A percentile compares a stretch with the other conserved stretches of the same genome.
These are phyloP conservation scores for Sebastes taczanowskii DNA, from an alignment of 2,797 vertebrate species.

Conservation along the genomic window DNA sequence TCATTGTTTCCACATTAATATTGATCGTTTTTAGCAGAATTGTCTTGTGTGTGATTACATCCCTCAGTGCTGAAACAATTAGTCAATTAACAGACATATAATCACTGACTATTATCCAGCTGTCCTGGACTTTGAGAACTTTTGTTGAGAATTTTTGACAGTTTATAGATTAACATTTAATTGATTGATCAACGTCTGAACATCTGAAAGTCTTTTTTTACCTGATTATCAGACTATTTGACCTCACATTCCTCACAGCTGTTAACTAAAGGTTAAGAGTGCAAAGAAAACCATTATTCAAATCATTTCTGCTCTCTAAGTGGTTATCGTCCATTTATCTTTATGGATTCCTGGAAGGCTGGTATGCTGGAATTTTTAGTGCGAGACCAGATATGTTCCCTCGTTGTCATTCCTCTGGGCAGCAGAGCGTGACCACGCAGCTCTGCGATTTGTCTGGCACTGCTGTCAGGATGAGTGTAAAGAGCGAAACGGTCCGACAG, in stretches of 20 bases:
- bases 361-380: slow-evolving; percentile 48
- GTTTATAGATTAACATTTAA: too few species aligned
- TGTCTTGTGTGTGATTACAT: background rate
- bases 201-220: slow-evolving; percentile 5
- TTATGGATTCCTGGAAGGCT: slow-evolving; percentile 29
- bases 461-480: slow-evolving; percentile 9
- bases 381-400: slow-evolving; percentile 34
- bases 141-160: fast-evolving
- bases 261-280: slow-evolving; percentile 21
- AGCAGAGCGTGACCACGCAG: slow-evolving; percentile 38
- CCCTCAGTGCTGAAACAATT: background rate
- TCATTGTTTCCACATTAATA: background rate
- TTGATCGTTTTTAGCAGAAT: background rate
- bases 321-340: slow-evolving; percentile 24
- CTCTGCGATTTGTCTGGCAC: slow-evolving; percentile 4
- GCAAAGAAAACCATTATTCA: slow-evolving; percentile 31
- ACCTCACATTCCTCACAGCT: background rate
- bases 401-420: slow-evolving; percentile 29
- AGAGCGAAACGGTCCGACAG: slow-evolving; percentile 13
- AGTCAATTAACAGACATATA: too few species aligned
- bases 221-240: slow-evolving; percentile 8
- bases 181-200: too few species aligned
- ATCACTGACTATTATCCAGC: too few species aligned
- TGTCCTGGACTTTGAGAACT: too few species aligned
- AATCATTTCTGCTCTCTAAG: background rate